phyloP scores from a whole-genome alignment of 2,888 invertebrate genomes.

The Cataglyphis rosenhaueri region DNA sequence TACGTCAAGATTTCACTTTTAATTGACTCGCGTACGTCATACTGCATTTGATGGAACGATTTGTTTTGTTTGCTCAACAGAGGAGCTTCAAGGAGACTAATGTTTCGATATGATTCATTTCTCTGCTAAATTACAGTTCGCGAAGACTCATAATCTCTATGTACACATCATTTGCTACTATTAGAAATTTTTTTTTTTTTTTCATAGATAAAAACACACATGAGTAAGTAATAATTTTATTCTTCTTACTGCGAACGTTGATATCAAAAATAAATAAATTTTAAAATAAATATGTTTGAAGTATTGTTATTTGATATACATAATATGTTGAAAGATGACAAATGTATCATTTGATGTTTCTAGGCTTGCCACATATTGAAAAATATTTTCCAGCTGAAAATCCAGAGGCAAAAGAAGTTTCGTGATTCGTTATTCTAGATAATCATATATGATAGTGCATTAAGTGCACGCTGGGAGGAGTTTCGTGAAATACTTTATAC shows the following conservation, averaged over 20 bases:
- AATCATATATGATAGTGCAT: slow-evolving; percentile 2
- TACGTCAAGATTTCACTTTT: slow-evolving; percentile 66
- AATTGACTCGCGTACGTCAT: slow-evolving; percentile 52
- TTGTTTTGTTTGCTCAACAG: background rate
- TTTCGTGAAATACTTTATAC: slow-evolving; percentile 75
- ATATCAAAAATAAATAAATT: background rate
- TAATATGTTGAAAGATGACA: background rate
- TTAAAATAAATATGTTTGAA: background rate
- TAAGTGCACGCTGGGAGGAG: slow-evolving; percentile 63
- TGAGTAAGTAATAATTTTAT: background rate
- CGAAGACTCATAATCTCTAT: background rate
- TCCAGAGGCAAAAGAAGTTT: background rate
- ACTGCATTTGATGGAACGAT: background rate
- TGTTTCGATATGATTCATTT: background rate
- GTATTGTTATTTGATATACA: background rate
- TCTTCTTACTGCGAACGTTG: background rate
- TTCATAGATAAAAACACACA: background rate
- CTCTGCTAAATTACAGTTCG: background rate
- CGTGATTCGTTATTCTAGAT: slow-evolving; percentile 3
- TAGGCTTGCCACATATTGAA: background rate
- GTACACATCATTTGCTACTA: too few relatives aligned
- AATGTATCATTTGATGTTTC: background rate
- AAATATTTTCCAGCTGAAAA: slow-evolving; percentile 1
- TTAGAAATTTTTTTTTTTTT: too few relatives aligned
- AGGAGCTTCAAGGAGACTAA: background rate